These are phyloP conservation scores for Acanthosepion esculentum DNA, from an alignment of 2,888 invertebrate genomes.

Conservation along the genomic window DNA sequence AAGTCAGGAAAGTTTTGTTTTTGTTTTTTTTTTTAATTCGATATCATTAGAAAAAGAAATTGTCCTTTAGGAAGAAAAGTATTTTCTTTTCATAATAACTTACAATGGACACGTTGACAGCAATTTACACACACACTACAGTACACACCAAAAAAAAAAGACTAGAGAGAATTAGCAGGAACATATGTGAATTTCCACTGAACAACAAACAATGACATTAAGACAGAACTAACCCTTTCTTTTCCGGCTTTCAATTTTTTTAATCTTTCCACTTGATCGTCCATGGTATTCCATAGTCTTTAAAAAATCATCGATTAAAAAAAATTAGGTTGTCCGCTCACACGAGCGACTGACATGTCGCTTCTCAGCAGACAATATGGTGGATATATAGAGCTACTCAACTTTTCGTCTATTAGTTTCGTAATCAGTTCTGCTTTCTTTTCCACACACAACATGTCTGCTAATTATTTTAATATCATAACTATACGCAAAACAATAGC, in stretches of 20 bases:
- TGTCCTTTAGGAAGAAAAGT: no score
- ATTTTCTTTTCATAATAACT: background rate
- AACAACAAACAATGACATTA: background rate
- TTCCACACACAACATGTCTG: background rate
- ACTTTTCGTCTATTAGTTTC: background rate
- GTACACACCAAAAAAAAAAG: background rate
- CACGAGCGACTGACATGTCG: constrained; percentile 37
- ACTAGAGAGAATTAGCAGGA: background rate
- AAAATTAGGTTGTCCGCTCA: background rate
- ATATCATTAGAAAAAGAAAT: no score
- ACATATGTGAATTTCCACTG: background rate
- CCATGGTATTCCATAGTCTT: constrained; percentile 45
- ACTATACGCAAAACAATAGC: no score
- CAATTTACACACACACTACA: background rate
- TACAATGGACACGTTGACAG: background rate
- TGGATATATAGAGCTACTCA: background rate
- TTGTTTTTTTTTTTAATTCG: no score
- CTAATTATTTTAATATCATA: background rate
- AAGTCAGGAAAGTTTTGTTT: no score
- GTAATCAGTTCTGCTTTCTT: background rate
- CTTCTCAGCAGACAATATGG: background rate
- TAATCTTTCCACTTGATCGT: constrained; percentile 58
- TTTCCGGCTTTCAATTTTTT: constrained; percentile 66
- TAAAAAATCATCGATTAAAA: constrained; percentile 14
- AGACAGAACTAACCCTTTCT: constrained; percentile 58